These are phyloP conservation scores for Pinna nobilis DNA, from an alignment of 1,140 invertebrate genomes.

Conservation along the genomic window DNA sequence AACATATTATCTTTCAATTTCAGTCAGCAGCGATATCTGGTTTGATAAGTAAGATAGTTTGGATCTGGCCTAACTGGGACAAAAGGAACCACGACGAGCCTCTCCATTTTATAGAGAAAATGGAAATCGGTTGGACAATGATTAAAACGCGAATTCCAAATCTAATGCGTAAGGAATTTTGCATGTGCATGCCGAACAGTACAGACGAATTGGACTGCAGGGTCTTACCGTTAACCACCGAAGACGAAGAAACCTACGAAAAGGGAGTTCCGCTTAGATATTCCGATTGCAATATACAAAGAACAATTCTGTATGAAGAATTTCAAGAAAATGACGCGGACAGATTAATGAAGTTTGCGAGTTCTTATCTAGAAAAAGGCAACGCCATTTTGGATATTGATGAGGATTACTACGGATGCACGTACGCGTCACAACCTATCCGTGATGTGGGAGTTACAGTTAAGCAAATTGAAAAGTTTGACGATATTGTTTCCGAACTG, in stretches of 20 bases:
- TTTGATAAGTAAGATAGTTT: constrained; percentile 55
- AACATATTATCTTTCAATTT: background rate
- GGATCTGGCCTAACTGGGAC: constrained; percentile 67
- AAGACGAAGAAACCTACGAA: background rate
- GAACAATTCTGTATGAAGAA: constrained; percentile 25
- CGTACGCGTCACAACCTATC: constrained; percentile 47
- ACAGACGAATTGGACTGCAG: background rate
- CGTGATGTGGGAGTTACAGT: constrained; percentile 34
- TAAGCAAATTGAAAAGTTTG: constrained; percentile 32
- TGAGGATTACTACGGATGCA: constrained; percentile 64
- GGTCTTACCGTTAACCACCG: background rate
- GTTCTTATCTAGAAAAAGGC: constrained; percentile 28
- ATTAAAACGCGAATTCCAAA: constrained; percentile 1
- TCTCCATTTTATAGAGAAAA: constrained; percentile 3
- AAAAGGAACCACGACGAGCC: constrained; percentile 27
- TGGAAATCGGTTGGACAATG: constrained; percentile 37
- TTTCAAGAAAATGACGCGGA: constrained; percentile 44
- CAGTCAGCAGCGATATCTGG: constrained; percentile 51
- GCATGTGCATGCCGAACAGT: constrained; percentile 13
- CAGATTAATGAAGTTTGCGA: constrained; percentile 15
- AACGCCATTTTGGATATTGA: constrained; percentile 63
- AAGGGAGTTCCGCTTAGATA: background rate
- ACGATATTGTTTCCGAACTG: constrained; percentile 31
- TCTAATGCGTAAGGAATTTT: constrained; percentile 11
- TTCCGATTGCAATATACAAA: constrained; percentile 30